Evolutionary conservation across 2,113 vertebrate species (phyloP).

Genomic region (Lampris incognitus): DNA sequence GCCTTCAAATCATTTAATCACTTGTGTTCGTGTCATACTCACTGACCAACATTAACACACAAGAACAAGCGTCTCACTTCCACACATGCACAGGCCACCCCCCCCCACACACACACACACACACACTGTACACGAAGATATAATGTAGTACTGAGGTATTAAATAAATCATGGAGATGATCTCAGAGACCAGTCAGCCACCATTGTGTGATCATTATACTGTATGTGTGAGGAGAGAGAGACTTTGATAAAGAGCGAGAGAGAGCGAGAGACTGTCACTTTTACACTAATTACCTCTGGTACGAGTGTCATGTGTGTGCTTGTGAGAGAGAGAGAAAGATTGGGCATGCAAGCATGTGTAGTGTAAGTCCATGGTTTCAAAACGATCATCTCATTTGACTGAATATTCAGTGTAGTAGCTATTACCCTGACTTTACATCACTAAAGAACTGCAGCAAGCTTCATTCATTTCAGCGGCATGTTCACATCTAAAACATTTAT

Average conservation of each 20-base stretch:
- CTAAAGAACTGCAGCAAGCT: slow-evolving; percentile 32
- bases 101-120: slow-evolving; percentile 11
- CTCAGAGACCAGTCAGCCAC: slow-evolving; percentile 7
- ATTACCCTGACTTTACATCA: slow-evolving; percentile 72
- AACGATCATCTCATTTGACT: slow-evolving; percentile 38
- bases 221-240: neutral
- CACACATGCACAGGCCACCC: neutral
- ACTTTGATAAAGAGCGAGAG: neutral
- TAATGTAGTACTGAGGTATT: neutral
- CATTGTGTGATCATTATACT: slow-evolving; percentile 8
- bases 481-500: slow-evolving; percentile 53
- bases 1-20: too few relatives aligned
- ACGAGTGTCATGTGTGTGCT: neutral
- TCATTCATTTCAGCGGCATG: slow-evolving; percentile 47
- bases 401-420: slow-evolving; percentile 42
- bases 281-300: neutral
- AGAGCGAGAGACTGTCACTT: neutral
- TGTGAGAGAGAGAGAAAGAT: neutral
- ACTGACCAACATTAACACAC: too few relatives aligned
- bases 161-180: slow-evolving; percentile 35
- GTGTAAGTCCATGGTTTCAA: slow-evolving; percentile 12
- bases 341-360: neutral
- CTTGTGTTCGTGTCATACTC: too few relatives aligned
- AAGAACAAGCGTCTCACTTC: too few relatives aligned
- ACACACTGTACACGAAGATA: neutral